Evolutionary conservation across 2,888 invertebrate species (phyloP), one percentile per base, ranked within the genome.

Genomic region (Strigamia transsilvanica): DNA sequence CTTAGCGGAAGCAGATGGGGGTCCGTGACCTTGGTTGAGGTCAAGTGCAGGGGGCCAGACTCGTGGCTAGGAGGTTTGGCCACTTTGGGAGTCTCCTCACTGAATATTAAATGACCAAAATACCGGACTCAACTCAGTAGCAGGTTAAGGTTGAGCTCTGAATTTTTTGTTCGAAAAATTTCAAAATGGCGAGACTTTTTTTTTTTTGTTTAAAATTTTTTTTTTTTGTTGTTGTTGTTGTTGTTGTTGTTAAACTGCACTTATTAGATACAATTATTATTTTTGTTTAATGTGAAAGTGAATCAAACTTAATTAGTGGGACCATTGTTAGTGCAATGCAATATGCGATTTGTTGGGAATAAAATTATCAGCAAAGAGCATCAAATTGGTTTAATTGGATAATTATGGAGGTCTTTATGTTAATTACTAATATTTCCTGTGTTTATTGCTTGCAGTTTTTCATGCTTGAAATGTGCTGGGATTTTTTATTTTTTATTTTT

Each of bases 11-110:
- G 61, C 21, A 61, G 61, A 61, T 61, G 61, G 61, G 61, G 61
- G 61, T 61, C 61, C 61, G 61, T 61, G 61, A 61, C 61, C 61
- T 61, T 61, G 61, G 61, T 61, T 18, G 61, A 61, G 61, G 61
- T 61, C 61, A 61, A 61, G 61, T 61, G 61, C 61, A 61, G 61
- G 61, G 61, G 61, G 61, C 61, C 61, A 61, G 61, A 61, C 61
- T 61, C 61, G 61, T 61, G 61, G 61, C 61, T 61, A 61, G n/a
- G 61, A 61, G 61, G 61, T 61, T 61, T 61, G 61, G 61, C 61
- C 61, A 61, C 61, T 61, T 61, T 61, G 61, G 61, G 61, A 61
- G 61, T 61, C 61, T 61, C 61, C 61, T 61, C 61, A 18, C 61
- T 61, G 61, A 61, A 61, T 61, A 61, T 61, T 61, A 61, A 61